Base-by-base conservation (phyloP, 2,888 invertebrate genomes). In the Syrista parreyssii region DNA sequence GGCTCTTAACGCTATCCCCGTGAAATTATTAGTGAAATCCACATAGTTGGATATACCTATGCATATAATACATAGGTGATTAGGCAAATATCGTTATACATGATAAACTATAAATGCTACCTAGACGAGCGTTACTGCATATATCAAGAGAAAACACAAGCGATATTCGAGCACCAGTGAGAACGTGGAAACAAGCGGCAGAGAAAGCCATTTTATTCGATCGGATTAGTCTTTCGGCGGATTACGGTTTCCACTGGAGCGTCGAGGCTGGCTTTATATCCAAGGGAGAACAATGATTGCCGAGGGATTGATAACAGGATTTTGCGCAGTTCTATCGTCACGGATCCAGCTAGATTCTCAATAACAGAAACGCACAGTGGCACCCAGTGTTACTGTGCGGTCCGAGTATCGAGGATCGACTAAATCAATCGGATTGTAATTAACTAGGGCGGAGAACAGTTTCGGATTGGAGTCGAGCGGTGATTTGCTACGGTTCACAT, bases 361-460 rank as follows among this genome's bases (percentile, higher is more conserved):
- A 82, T 83, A 83, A 78, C 81, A 9, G 84, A 81, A 81, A 82
- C 78, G 79, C 78, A 83, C 23, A 55, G 55, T 23, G 23, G 23
- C 15, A 9, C 55, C 55, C 9, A 55, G 55, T 23, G 40, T 40
- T 40, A 40, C 40, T 23, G 9, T 55, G 9, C 55, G 55, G 55
- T 23, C 69, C 31, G 75, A 68, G 76, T 74, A 82, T 80, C 78
- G 78, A 76, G 82, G 83, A 81, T 82, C 81, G 82, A 82, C 83
- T 85, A 86, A 88, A 88, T 89, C 88, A 88, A 88, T 89, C 84
- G 87, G 79, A 88, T 87, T 84, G 88, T 88, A 88, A 88, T 89
- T 88, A 89, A 88, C 85, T 79, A 80, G 79, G 73, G 75, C 76
- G n/a, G 68, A 75, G 75, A 68, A 55, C 74, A 77, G 81, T 76